These are phyloP conservation scores for Sphaerophoria taeniata DNA, from an alignment of 2,888 invertebrate species.

Conservation along the genomic window DNA sequence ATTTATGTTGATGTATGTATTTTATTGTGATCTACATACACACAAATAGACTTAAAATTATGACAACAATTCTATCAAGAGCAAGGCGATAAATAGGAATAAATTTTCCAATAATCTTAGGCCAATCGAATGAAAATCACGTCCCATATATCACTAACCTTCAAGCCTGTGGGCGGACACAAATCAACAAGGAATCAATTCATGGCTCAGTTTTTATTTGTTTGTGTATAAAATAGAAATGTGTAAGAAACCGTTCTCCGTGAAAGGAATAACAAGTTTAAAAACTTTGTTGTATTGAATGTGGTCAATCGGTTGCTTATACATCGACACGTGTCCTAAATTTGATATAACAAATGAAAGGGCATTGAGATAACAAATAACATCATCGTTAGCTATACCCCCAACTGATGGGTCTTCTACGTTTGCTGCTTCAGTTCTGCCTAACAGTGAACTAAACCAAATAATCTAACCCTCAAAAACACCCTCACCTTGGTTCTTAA, in stretches of 20 bases:
- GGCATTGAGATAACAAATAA: conserved; percentile 72
- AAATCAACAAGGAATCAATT: conserved; percentile 56
- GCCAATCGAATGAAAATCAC: conserved; percentile 75
- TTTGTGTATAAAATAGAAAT: conserved; percentile 1
- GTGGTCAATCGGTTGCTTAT: conserved; percentile 75
- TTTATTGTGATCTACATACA: background rate
- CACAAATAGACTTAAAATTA: conserved; percentile 21
- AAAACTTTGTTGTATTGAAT: conserved; percentile 66
- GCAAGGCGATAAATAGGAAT: conserved; percentile 59
- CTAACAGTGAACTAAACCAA: conserved; percentile 27
- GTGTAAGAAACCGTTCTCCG: conserved; percentile 56
- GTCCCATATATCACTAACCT: conserved; percentile 78
- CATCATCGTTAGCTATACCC: conserved; percentile 71
- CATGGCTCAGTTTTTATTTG: conserved; percentile 22
- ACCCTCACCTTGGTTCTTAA: background rate
- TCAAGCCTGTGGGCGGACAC: conserved; percentile 37
- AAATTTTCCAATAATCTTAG: conserved; percentile 55
- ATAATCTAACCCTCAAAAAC: conserved; percentile 28
- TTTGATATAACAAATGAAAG: conserved; percentile 68
- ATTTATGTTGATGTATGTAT: too few relatives aligned
- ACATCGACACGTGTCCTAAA: conserved; percentile 75
- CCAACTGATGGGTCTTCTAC: conserved; percentile 38
- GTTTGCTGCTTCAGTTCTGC: conserved; percentile 6
- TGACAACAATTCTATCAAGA: conserved; percentile 59
- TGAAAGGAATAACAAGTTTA: conserved; percentile 68